Conservation (phyloP, 2,113 vertebrate species). For the Trochalopteron elliotii region DNA sequence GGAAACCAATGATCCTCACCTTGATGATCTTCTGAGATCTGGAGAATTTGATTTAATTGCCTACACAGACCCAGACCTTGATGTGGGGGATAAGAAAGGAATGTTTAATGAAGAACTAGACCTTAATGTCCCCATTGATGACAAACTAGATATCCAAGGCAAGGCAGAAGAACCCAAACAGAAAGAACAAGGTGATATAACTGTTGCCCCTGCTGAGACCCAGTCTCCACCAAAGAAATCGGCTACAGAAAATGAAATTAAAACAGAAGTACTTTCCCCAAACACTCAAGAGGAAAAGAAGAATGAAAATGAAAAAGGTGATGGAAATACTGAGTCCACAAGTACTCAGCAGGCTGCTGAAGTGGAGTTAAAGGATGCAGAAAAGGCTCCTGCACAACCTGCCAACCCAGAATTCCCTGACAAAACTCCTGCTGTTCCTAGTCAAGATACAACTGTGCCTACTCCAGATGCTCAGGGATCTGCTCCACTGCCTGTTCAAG, state of each 20-base stretch:
- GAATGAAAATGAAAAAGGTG: slow-evolving; percentile 67
- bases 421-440: slow-evolving; percentile 25
- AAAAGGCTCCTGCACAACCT: slow-evolving; percentile 28
- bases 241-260: slow-evolving; percentile 59
- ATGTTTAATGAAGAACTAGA: slow-evolving; percentile 96
- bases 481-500: slow-evolving; percentile 50
- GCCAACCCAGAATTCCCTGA: slow-evolving; percentile 49
- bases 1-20: slow-evolving; percentile 90
- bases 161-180: slow-evolving; percentile 62
- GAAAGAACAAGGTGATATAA: slow-evolving; percentile 66
- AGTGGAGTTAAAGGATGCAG: slow-evolving; percentile 69
- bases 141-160: slow-evolving; percentile 76
- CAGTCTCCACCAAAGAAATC: slow-evolving; percentile 69
- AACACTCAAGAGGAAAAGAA: slow-evolving; percentile 67
- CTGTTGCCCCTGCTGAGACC: slow-evolving; percentile 18
- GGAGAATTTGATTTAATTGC: slow-evolving; percentile 98
- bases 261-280: slow-evolving; percentile 75
- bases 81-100: slow-evolving; percentile 93
- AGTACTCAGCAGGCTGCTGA: slow-evolving; percentile 71
- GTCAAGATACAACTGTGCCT: slow-evolving; percentile 60
- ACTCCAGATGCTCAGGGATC: slow-evolving; percentile 59
- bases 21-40: slow-evolving; percentile 91
- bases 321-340: slow-evolving; percentile 38
- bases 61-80: slow-evolving; percentile 94
- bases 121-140: slow-evolving; percentile 85